A percentile compares a stretch with the other conserved stretches of the same genome.
Conservation (phyloP, 2,888 invertebrate genomes). For the Arctia plantaginis region DNA sequence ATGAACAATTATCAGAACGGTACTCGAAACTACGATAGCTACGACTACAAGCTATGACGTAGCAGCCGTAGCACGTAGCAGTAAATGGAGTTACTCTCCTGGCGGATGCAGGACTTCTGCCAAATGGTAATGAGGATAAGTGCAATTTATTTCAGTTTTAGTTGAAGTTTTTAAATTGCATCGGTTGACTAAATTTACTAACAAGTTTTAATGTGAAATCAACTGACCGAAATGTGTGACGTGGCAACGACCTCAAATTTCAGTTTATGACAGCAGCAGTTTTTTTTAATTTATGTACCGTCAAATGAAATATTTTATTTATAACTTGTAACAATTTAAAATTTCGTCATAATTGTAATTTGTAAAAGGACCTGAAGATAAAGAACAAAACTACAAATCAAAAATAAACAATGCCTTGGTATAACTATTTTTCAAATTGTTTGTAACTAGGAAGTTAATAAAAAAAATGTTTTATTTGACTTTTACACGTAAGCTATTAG, state of each 20-base stretch:
- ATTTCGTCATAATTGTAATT: not conserved
- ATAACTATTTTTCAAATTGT: not conserved
- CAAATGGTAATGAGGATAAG: constrained; percentile 80
- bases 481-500: not conserved
- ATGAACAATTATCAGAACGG: constrained; percentile 72
- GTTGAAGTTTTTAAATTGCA: constrained; percentile 38
- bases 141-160: constrained; percentile 67
- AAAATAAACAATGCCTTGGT: not conserved
- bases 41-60: constrained; percentile 68
- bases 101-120: constrained; percentile 73
- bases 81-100: constrained; percentile 79
- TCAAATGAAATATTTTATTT: not conserved
- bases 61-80: constrained; percentile 79
- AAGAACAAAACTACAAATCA: not conserved
- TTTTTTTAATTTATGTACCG: too few relatives aligned
- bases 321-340: not conserved
- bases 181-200: constrained; percentile 27
- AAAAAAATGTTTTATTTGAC: not conserved
- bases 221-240: not conserved
- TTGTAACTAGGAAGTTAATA: not conserved
- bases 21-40: constrained; percentile 70
- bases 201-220: not conserved
- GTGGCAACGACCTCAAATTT: too few relatives aligned
- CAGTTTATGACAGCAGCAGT: not conserved
- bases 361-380: not conserved